These are phyloP conservation scores for Ashinkailepas kermadecensis DNA, from an alignment of 2,888 invertebrate species.

Conservation along the genomic window DNA sequence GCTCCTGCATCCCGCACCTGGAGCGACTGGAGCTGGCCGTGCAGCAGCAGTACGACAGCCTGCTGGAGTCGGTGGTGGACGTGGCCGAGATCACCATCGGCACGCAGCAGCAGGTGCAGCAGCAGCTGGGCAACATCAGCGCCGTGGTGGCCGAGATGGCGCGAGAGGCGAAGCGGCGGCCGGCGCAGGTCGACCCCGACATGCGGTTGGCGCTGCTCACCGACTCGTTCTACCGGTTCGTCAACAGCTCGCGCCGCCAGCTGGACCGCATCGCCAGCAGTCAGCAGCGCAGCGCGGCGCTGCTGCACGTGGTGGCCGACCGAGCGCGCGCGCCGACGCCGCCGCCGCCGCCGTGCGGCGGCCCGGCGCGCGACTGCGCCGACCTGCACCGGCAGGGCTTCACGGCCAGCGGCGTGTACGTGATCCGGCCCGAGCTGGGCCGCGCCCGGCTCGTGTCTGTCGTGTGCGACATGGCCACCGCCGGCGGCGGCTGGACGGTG, in stretches of 20 bases:
- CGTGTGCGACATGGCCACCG: slow-evolving; percentile 77
- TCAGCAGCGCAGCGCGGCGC: background rate
- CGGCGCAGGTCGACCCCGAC: background rate
- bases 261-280: background rate
- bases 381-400: slow-evolving; percentile 78
- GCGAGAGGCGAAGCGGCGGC: background rate
- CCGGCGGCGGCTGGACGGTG: slow-evolving; percentile 90
- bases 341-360: slow-evolving; percentile 7
- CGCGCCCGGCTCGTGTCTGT: slow-evolving; percentile 90
- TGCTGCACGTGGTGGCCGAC: slow-evolving; percentile 7
- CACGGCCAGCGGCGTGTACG: slow-evolving; percentile 79
- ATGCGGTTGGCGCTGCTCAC: slow-evolving; percentile 15
- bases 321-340: background rate
- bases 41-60: slow-evolving; percentile 2
- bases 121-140: background rate
- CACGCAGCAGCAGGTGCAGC: slow-evolving; percentile 5
- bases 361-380: slow-evolving; percentile 79
- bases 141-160: background rate
- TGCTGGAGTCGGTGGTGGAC: slow-evolving; percentile 13
- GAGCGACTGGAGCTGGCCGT: background rate
- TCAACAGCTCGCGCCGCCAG: background rate
- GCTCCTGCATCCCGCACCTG: background rate
- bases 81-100: slow-evolving; percentile 16
- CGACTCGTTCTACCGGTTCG: background rate
- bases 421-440: slow-evolving; percentile 79